A percentile compares a stretch with the other conserved stretches of the same genome.
Conservation (phyloP, 2,888 invertebrate genomes). For the Yponomeuta sedellus region DNA sequence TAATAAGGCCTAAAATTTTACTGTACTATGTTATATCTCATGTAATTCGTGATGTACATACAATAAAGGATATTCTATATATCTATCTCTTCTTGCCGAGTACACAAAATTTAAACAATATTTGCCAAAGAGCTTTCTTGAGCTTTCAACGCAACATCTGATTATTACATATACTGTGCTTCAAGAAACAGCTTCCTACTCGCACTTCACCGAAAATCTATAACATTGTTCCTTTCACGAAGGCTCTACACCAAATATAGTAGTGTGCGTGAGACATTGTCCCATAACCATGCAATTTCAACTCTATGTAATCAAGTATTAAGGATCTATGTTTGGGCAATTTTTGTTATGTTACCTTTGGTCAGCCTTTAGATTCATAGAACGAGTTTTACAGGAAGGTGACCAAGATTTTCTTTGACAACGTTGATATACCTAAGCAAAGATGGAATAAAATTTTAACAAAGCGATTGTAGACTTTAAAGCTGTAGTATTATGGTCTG, state of each 20-base stretch:
- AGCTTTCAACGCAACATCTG: background rate
- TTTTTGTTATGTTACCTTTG: background rate
- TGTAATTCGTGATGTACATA: too few species aligned
- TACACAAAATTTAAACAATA: background rate
- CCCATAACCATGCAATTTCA: background rate
- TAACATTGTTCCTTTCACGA: slow-evolving; percentile 59
- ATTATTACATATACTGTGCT: background rate
- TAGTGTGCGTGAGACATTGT: background rate
- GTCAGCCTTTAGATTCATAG: background rate
- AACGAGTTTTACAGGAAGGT: background rate
- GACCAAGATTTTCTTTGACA: background rate
- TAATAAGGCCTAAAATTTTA: too few species aligned
- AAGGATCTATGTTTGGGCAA: background rate
- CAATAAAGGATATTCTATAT: too few species aligned
- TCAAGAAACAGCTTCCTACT: slow-evolving; percentile 45
- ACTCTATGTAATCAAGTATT: background rate
- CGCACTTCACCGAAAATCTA: slow-evolving; percentile 52
- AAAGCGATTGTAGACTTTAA: background rate
- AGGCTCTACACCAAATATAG: slow-evolving; percentile 30
- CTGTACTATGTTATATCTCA: too few species aligned
- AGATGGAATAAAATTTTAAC: background rate
- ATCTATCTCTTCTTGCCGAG: too few species aligned
- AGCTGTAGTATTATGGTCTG: background rate
- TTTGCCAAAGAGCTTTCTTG: background rate
- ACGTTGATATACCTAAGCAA: background rate